These are phyloP conservation scores for Yponomeuta malinellus DNA, from an alignment of 2,888 invertebrate species.

Conservation along the genomic window DNA sequence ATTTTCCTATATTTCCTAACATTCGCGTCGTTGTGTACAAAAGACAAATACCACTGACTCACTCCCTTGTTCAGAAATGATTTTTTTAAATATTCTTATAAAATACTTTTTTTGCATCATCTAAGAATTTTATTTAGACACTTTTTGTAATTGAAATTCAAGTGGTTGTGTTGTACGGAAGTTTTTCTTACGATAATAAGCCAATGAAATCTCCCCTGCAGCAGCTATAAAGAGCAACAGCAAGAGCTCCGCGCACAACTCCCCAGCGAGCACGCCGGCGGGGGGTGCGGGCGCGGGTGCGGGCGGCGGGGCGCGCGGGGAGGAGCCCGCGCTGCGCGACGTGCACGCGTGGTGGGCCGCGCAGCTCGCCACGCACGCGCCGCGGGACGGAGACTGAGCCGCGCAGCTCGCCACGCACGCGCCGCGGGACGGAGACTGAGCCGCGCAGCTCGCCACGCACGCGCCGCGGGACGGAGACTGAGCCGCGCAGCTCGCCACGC, in stretches of 20 bases:
- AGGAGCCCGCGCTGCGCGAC: slow-evolving; percentile 75
- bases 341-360: slow-evolving; percentile 91
- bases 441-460: not conserved
- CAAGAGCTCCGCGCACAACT: slow-evolving; percentile 23
- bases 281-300: not conserved
- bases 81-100: too few species aligned
- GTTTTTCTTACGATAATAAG: too few species aligned
- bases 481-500: too few species aligned
- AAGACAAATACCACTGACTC: too few species aligned
- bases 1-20: too few species aligned
- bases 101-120: too few species aligned
- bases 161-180: too few species aligned
- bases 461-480: too few species aligned
- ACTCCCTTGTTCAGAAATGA: too few species aligned
- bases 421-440: slow-evolving; percentile 15
- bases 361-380: slow-evolving; percentile 73
- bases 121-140: too few species aligned
- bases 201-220: slow-evolving; percentile 20
- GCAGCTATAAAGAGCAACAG: slow-evolving; percentile 39
- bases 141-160: too few species aligned
- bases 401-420: not conserved
- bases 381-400: slow-evolving; percentile 15
- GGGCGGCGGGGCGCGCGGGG: slow-evolving; percentile 14
- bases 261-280: slow-evolving; percentile 24
- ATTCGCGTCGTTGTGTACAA: too few species aligned